phyloP scores from a whole-genome alignment of 2,888 invertebrate genomes.

The Hydrotaea diabolus region DNA sequence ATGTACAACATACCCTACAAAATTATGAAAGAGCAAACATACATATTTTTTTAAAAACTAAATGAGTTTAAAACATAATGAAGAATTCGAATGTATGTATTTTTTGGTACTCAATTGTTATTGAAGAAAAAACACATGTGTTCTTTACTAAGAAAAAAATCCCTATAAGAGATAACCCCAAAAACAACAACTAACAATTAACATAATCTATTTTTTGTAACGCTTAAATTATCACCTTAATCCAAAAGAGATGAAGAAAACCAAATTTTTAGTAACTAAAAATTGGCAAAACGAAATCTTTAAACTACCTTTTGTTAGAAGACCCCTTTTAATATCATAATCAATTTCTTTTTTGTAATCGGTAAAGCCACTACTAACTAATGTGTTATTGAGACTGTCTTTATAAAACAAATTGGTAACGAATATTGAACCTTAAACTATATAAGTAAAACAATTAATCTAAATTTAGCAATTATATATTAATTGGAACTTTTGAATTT shows the following conservation, averaged over 20 bases:
- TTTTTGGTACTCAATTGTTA: slow-evolving; percentile 51
- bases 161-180: neutral
- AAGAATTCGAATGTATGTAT: slow-evolving; percentile 38
- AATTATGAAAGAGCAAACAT: neutral
- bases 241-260: slow-evolving; percentile 20
- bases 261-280: slow-evolving; percentile 23
- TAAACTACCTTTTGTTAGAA: neutral
- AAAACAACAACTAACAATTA: slow-evolving; percentile 13
- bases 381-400: slow-evolving; percentile 69
- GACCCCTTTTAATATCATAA: slow-evolving; percentile 28
- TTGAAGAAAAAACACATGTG: slow-evolving; percentile 39
- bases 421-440: slow-evolving; percentile 58
- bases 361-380: slow-evolving; percentile 20
- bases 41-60: slow-evolving; percentile 55
- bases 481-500: neutral
- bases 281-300: slow-evolving; percentile 36
- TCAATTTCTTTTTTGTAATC: slow-evolving; percentile 48
- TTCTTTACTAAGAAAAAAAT: slow-evolving; percentile 40
- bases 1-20: slow-evolving; percentile 52
- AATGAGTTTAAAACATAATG: slow-evolving; percentile 27
- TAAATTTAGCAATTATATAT: slow-evolving; percentile 14
- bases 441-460: slow-evolving; percentile 38
- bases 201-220: slow-evolving; percentile 52
- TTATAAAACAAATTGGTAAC: slow-evolving; percentile 64
- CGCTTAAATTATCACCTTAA: slow-evolving; percentile 61